A percentile compares a stretch with the other conserved stretches of the same genome.
Conservation (phyloP, 2,113 vertebrate genomes). For the Myotis yumanensis region DNA sequence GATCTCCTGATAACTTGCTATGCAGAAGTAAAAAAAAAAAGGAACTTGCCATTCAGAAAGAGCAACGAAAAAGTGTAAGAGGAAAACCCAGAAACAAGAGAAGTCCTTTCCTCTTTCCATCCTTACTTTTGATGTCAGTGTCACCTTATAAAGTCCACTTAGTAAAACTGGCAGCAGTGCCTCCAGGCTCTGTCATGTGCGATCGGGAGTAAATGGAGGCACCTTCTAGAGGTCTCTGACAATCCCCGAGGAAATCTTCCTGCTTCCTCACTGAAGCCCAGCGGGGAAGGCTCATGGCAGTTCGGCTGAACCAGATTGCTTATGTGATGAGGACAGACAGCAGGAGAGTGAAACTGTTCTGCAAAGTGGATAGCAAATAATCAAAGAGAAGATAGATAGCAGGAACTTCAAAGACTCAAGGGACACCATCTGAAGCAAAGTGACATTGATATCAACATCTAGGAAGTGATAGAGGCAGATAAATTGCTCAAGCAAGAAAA, state of each 20-base stretch:
- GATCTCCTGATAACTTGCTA: background rate
- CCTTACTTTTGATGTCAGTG: slow-evolving; percentile 17
- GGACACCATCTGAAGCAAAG: slow-evolving; percentile 57
- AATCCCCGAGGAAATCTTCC: slow-evolving; percentile 54
- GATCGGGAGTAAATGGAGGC: background rate
- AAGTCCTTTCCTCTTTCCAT: background rate
- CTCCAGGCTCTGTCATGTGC: background rate
- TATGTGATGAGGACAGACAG: slow-evolving; percentile 39
- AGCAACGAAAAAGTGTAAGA: background rate
- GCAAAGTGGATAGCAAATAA: slow-evolving; percentile 21
- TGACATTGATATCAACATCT: slow-evolving; percentile 66
- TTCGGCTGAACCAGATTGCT: slow-evolving; percentile 13
- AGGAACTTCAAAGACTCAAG: slow-evolving; percentile 52
- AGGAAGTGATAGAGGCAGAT: slow-evolving; percentile 67
- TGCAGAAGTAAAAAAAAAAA: background rate
- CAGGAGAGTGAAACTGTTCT: background rate
- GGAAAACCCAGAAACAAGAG: background rate
- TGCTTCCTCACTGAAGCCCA: slow-evolving; percentile 26
- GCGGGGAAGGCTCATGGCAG: background rate
- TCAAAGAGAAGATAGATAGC: slow-evolving; percentile 60
- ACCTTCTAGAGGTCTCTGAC: slow-evolving; percentile 31
- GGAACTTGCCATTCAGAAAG: slow-evolving; percentile 14
- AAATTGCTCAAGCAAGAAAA: slow-evolving; percentile 65
- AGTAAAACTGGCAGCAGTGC: slow-evolving; percentile 1
- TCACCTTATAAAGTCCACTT: slow-evolving; percentile 15